These are phyloP conservation scores for Phyto melanocephala DNA, from an alignment of 2,888 invertebrate genomes.

Conservation along the genomic window DNA sequence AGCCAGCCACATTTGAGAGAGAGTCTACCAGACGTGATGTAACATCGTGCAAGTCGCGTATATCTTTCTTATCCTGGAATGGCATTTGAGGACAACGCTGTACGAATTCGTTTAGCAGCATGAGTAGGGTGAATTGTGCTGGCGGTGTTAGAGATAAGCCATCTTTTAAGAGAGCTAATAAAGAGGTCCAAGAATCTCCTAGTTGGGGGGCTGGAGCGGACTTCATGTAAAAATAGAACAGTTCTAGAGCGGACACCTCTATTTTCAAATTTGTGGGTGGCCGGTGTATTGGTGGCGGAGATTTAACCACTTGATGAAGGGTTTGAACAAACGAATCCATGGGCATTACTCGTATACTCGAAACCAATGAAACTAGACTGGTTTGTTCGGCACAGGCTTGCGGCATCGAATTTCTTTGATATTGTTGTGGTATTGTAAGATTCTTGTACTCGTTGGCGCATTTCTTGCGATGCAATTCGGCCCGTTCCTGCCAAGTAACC, in stretches of 20 bases:
- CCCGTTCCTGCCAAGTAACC: conserved; percentile 90
- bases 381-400: conserved; percentile 85
- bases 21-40: conserved; percentile 88
- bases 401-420: conserved; percentile 75
- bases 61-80: conserved; percentile 86
- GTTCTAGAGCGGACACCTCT: conserved; percentile 90
- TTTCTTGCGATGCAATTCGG: conserved; percentile 79
- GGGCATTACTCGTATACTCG: conserved; percentile 90
- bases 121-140: conserved; percentile 88
- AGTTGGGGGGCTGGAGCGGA: conserved; percentile 85
- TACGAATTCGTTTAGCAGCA: conserved; percentile 90
- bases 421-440: conserved; percentile 73
- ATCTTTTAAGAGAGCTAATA: conserved; percentile 87
- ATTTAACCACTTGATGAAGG: conserved; percentile 88
- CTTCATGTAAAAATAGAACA: conserved; percentile 87
- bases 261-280: conserved; percentile 83
- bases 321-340: conserved; percentile 91
- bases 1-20: conserved; percentile 90
- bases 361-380: conserved; percentile 88
- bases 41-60: conserved; percentile 88
- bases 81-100: conserved; percentile 86
- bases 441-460: conserved; percentile 76
- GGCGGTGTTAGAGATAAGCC: conserved; percentile 86
- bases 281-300: conserved; percentile 83
- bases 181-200: conserved; percentile 87